A percentile compares a stretch with the other conserved stretches of the same genome.
These are phyloP conservation scores for Glomeris marginata DNA, from an alignment of 2,888 invertebrate genomes.

Conservation along the genomic window DNA sequence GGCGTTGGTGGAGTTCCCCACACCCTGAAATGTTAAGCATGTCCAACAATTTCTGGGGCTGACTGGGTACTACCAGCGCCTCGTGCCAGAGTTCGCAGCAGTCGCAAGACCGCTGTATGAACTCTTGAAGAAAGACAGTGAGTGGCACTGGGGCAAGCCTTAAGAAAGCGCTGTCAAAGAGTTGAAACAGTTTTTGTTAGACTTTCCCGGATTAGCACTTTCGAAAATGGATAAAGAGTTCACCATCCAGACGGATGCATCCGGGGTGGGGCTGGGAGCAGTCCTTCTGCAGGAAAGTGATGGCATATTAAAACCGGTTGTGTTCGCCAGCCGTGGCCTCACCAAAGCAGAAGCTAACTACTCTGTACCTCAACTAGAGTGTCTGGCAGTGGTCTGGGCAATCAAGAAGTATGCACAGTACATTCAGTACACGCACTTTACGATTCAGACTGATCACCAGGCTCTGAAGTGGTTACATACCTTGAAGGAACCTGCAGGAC, in stretches of 20 bases:
- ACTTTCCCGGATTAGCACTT: slow-evolving; percentile 10
- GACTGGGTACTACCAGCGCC: too few relatives aligned
- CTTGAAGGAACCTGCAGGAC: slow-evolving; percentile 29
- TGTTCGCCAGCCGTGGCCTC: slow-evolving; percentile 19
- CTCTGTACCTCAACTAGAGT: slow-evolving; percentile 30
- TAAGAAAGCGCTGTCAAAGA: too few relatives aligned
- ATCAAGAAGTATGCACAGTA: slow-evolving; percentile 30
- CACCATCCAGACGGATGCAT: slow-evolving; percentile 22
- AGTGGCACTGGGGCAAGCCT: too few relatives aligned
- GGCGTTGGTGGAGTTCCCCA: too few relatives aligned
- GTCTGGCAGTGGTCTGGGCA: slow-evolving; percentile 26
- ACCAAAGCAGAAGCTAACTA: slow-evolving; percentile 27
- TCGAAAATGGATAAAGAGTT: slow-evolving; percentile 19
- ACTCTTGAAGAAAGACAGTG: too few relatives aligned
- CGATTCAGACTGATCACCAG: slow-evolving; percentile 32
- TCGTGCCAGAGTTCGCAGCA: too few relatives aligned
- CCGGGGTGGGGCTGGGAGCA: slow-evolving; percentile 19
- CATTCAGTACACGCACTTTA: slow-evolving; percentile 26
- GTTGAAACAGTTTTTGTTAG: too few relatives aligned
- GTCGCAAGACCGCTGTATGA: too few relatives aligned
- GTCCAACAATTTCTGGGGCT: too few relatives aligned
- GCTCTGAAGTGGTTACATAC: slow-evolving; percentile 33
- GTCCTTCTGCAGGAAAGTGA: slow-evolving; percentile 21
- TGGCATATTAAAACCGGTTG: slow-evolving; percentile 18
- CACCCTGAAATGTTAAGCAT: too few relatives aligned